Conservation (phyloP, 2,888 invertebrate genomes). For the Melipona beecheii region DNA sequence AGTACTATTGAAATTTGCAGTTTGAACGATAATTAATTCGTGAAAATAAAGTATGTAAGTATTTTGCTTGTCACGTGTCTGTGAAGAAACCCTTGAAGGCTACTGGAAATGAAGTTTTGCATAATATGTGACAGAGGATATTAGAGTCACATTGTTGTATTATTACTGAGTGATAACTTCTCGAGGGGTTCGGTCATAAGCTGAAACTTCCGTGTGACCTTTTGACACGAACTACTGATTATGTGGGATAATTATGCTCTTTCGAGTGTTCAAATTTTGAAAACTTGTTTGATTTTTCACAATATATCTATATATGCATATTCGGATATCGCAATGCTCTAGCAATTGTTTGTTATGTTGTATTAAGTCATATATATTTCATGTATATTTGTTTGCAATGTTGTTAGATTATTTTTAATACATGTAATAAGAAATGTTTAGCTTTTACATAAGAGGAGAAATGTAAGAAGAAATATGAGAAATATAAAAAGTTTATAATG, state of each 20-base stretch:
- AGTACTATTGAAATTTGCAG: background rate
- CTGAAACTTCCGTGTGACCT: constrained; percentile 49
- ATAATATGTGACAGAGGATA: background rate
- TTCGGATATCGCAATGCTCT: too few species aligned
- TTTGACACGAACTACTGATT: background rate
- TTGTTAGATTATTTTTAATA: too few species aligned
- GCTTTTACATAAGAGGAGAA: too few species aligned
- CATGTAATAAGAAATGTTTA: too few species aligned
- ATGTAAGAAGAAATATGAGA: too few species aligned
- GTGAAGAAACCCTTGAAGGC: background rate
- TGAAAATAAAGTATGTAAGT: background rate
- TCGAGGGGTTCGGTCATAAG: constrained; percentile 23
- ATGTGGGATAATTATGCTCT: background rate
- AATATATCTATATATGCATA: too few species aligned
- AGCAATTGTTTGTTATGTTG: too few species aligned
- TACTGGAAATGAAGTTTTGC: constrained; percentile 48
- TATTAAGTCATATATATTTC: too few species aligned
- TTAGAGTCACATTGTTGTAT: constrained; percentile 62
- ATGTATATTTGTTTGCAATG: too few species aligned
- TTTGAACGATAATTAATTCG: background rate
- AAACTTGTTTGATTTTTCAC: background rate
- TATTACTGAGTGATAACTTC: constrained; percentile 65
- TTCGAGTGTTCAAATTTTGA: background rate
- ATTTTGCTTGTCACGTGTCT: background rate
- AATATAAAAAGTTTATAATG: too few species aligned